Percentiles rank a stretch among this genome's conserved stretches.
Evolutionary conservation across 2,113 vertebrate species (phyloP).

Genomic region (Sander lucioperca): DNA sequence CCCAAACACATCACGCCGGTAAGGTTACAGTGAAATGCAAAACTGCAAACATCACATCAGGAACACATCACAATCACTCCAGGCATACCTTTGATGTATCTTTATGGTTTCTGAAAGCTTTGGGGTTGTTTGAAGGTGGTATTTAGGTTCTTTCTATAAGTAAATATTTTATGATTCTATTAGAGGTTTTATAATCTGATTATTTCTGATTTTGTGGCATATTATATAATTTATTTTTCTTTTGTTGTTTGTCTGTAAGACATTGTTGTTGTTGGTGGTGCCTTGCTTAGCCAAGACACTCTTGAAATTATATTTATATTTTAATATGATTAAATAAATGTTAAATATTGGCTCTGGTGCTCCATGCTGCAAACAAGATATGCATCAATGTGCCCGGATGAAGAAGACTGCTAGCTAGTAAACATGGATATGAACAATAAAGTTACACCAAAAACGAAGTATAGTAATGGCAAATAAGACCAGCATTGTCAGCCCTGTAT

Average conservation of each 20-base stretch:
- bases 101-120: background rate
- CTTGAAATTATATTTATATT: background rate
- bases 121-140: background rate
- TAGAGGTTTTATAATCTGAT: background rate
- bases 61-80: background rate
- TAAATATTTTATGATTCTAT: background rate
- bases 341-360: background rate
- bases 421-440: no score
- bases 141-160: background rate
- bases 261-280: background rate
- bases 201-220: background rate
- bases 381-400: background rate
- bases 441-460: no score
- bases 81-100: background rate
- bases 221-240: background rate
- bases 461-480: background rate
- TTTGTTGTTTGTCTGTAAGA: background rate
- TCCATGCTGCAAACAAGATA: background rate
- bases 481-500: background rate
- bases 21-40: background rate
- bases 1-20: slow-evolving; percentile 56
- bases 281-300: background rate
- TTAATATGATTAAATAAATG: background rate
- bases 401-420: no score
- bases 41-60: background rate